A percentile compares a stretch with the other conserved stretches of the same genome.
Conservation (phyloP, 2,888 invertebrate species). For the Lagria hirta region DNA sequence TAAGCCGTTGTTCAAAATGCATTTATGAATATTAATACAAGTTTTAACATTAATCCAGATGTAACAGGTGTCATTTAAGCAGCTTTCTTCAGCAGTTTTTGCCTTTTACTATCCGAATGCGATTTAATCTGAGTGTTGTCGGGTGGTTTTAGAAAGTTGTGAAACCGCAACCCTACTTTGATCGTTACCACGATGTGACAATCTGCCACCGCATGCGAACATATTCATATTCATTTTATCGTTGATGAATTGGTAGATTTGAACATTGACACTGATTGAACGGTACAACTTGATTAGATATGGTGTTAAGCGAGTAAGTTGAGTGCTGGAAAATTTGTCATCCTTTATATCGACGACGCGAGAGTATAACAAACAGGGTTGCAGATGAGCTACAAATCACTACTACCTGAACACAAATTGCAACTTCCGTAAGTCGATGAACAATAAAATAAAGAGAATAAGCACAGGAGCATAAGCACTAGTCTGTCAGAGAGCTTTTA, state of each 20-base stretch:
- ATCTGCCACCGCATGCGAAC: slow-evolving; percentile 44
- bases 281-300: slow-evolving; percentile 51
- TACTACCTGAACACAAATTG: slow-evolving; percentile 16
- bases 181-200: slow-evolving; percentile 43
- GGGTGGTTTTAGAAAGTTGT: slow-evolving; percentile 15
- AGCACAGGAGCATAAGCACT: background rate
- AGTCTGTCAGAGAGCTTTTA: too few species aligned
- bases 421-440: too few species aligned
- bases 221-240: slow-evolving; percentile 52
- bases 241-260: slow-evolving; percentile 51
- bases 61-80: slow-evolving; percentile 6
- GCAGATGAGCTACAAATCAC: slow-evolving; percentile 22
- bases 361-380: too few species aligned
- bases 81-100: slow-evolving; percentile 3
- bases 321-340: slow-evolving; percentile 46
- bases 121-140: slow-evolving; percentile 8
- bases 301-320: slow-evolving; percentile 45
- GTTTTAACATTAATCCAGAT: slow-evolving; percentile 3
- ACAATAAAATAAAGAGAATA: slow-evolving; percentile 17
- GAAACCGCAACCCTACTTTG: slow-evolving; percentile 25
- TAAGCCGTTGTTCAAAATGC: too few species aligned
- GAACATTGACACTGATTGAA: slow-evolving; percentile 53
- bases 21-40: slow-evolving; percentile 7
- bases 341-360: slow-evolving; percentile 25
- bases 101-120: slow-evolving; percentile 10